phyloP scores from a whole-genome alignment of 2,113 vertebrate genomes.

The Petroica traversi region DNA sequence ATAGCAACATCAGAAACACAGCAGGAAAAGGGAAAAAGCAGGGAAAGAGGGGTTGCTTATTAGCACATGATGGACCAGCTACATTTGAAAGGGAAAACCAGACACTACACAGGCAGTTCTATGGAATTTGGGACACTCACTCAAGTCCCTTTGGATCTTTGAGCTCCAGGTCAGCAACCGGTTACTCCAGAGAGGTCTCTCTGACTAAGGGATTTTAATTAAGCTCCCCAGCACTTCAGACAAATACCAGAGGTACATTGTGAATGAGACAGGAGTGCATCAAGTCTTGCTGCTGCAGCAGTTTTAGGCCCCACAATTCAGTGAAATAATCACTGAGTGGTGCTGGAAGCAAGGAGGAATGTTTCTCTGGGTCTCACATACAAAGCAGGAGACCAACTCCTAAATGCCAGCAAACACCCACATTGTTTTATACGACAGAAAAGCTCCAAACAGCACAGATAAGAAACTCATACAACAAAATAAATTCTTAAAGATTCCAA shows the following conservation, averaged over 20 bases:
- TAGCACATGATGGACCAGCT: background rate
- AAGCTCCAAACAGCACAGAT: background rate
- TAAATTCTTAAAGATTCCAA: background rate
- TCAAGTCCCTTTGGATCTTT: background rate
- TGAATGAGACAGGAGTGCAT: background rate
- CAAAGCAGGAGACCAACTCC: background rate
- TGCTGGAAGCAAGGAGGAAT: background rate
- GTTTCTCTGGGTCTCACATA: background rate
- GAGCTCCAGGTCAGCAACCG: background rate
- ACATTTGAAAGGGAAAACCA: background rate
- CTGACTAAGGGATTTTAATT: background rate
- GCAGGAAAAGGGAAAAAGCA: background rate
- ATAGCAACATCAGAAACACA: background rate
- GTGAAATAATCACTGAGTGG: background rate
- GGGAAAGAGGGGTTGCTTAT: background rate
- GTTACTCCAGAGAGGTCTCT: background rate
- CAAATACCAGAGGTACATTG: background rate
- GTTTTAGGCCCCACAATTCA: background rate
- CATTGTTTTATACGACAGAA: background rate
- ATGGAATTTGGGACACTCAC: background rate
- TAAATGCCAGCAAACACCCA: background rate
- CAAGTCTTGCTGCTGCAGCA: background rate
- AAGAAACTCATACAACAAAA: background rate
- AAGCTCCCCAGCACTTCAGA: background rate
- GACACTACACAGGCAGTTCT: background rate